Conservation (phyloP, 2,797 vertebrate species). For the Buphagus erythrorhynchus region DNA sequence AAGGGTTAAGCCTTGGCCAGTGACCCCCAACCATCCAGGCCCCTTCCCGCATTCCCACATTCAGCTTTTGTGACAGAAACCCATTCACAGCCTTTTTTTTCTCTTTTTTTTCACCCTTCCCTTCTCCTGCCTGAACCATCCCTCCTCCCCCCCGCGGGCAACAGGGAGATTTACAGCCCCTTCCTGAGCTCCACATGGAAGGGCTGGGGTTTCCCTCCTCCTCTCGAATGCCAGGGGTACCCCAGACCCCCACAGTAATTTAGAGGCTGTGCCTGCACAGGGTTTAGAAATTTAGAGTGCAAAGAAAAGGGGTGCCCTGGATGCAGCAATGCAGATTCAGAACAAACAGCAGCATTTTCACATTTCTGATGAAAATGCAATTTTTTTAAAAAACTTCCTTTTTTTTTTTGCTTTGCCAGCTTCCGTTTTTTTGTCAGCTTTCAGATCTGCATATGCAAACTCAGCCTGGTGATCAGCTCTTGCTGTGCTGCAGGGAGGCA, state of each 20-base stretch:
- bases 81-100: no score
- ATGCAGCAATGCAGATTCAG: background rate
- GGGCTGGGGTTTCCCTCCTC: background rate
- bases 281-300: background rate
- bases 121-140: background rate
- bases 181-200: background rate
- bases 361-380: background rate
- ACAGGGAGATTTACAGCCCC: background rate
- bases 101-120: background rate
- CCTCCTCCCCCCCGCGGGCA: rapidly evolving
- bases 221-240: background rate
- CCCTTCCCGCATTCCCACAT: background rate
- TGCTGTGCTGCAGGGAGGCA: rapidly evolving
- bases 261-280: background rate
- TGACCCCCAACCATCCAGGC: background rate
- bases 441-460: background rate
- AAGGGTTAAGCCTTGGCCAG: background rate
- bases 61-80: background rate
- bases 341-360: background rate
- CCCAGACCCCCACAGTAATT: background rate
- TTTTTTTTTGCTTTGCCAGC: background rate
- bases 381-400: background rate
- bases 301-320: rapidly evolving
- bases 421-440: background rate
- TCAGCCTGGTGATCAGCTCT: background rate